These are phyloP conservation scores for Phortica variegata DNA, from an alignment of 1,140 invertebrate genomes.

Conservation along the genomic window DNA sequence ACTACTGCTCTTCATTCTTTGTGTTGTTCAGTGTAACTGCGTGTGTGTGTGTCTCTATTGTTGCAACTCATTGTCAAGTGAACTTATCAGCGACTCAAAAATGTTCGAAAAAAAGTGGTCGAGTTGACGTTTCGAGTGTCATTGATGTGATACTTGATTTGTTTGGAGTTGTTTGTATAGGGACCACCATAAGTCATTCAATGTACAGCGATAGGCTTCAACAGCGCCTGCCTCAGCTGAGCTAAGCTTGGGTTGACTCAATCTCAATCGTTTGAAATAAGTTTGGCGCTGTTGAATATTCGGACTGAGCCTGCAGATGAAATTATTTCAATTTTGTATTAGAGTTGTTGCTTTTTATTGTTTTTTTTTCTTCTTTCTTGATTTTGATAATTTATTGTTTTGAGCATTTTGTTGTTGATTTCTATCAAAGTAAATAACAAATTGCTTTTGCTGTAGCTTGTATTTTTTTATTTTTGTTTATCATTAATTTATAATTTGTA, in stretches of 20 bases:
- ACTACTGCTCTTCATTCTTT: no score
- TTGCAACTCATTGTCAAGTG: slow-evolving; percentile 54
- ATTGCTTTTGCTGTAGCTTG: slow-evolving; percentile 37
- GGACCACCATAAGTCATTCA: slow-evolving; percentile 54
- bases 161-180: slow-evolving; percentile 53
- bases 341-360: no score
- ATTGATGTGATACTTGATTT: slow-evolving; percentile 50
- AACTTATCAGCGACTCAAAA: slow-evolving; percentile 50
- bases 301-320: no score
- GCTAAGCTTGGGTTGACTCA: no score
- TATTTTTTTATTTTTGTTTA: no score
- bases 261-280: no score
- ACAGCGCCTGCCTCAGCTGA: no score
- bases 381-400: slow-evolving; percentile 19
- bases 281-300: slow-evolving; percentile 22
- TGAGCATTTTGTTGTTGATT: slow-evolving; percentile 53
- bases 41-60: slow-evolving; percentile 22
- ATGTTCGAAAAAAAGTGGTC: slow-evolving; percentile 39
- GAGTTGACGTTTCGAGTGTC: slow-evolving; percentile 51
- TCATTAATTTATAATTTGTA: no score
- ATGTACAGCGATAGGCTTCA: slow-evolving; percentile 47
- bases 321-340: no score
- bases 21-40: no score
- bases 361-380: slow-evolving; percentile 10
- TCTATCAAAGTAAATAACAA: slow-evolving; percentile 53